Conservation (phyloP, 2,113 vertebrate species). For the Ammodytes marinus region DNA sequence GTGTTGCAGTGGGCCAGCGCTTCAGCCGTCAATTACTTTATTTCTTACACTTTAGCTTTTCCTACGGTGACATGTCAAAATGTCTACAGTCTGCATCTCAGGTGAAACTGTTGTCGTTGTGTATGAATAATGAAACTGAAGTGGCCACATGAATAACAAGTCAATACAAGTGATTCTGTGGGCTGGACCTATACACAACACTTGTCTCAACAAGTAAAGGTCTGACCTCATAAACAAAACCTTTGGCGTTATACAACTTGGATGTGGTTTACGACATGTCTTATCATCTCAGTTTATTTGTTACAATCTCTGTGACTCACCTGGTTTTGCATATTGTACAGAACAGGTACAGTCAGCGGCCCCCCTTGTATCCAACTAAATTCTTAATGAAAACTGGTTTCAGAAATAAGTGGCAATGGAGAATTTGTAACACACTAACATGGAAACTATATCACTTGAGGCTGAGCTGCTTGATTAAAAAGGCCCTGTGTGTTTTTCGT, state of each 20-base stretch:
- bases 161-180: constrained; percentile 11
- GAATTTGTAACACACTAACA: not conserved
- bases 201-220: not conserved
- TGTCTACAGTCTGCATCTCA: not conserved
- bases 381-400: constrained; percentile 20
- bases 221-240: constrained; percentile 26
- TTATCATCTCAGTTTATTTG: constrained; percentile 28
- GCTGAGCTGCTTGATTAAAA: not conserved
- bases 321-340: constrained; percentile 9
- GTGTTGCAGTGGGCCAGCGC: not conserved
- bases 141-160: not conserved
- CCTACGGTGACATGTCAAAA: not conserved
- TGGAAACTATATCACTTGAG: not conserved
- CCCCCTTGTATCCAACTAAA: not conserved
- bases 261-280: constrained; percentile 25
- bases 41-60: not conserved
- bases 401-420: not conserved
- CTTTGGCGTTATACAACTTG: constrained; percentile 21
- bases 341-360: constrained; percentile 17
- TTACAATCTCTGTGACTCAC: constrained; percentile 48
- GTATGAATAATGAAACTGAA: constrained; percentile 15
- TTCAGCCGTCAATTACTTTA: not conserved
- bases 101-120: not conserved
- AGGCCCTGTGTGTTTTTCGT: not conserved
- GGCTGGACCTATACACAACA: constrained; percentile 17